These are phyloP conservation scores for Noctua fimbriata DNA, from an alignment of 2,888 invertebrate species.

Conservation along the genomic window DNA sequence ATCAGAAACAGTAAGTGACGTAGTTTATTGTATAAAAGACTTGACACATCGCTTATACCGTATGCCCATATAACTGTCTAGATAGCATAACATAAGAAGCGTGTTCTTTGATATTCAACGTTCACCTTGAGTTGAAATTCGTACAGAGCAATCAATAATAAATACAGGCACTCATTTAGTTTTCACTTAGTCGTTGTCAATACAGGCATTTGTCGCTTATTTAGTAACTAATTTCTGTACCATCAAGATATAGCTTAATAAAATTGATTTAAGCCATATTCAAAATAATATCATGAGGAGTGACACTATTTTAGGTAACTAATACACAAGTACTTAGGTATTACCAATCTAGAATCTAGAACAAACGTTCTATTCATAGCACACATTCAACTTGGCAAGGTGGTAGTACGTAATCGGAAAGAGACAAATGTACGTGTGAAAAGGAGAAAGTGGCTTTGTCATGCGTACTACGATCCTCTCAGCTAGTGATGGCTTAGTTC, in stretches of 20 bases:
- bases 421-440: slow-evolving; percentile 24
- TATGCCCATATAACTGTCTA: too few relatives aligned
- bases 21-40: background rate
- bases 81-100: background rate
- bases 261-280: background rate
- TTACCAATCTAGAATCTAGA: slow-evolving; percentile 31
- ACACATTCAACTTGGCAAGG: slow-evolving; percentile 21
- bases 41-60: background rate
- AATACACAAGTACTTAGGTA: slow-evolving; percentile 8
- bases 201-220: background rate
- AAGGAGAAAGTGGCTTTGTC: slow-evolving; percentile 53
- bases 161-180: background rate
- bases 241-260: background rate
- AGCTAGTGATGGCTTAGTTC: slow-evolving; percentile 66
- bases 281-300: background rate
- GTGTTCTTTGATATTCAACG: background rate
- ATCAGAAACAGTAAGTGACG: background rate
- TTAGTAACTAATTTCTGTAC: background rate
- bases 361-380: slow-evolving; percentile 35
- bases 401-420: slow-evolving; percentile 2
- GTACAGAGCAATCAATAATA: background rate
- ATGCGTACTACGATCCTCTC: slow-evolving; percentile 73
- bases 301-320: background rate
- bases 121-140: background rate
- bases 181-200: background rate